These are phyloP conservation scores for Cisticola juncidis DNA, from an alignment of 2,113 vertebrate genomes.

Conservation along the genomic window DNA sequence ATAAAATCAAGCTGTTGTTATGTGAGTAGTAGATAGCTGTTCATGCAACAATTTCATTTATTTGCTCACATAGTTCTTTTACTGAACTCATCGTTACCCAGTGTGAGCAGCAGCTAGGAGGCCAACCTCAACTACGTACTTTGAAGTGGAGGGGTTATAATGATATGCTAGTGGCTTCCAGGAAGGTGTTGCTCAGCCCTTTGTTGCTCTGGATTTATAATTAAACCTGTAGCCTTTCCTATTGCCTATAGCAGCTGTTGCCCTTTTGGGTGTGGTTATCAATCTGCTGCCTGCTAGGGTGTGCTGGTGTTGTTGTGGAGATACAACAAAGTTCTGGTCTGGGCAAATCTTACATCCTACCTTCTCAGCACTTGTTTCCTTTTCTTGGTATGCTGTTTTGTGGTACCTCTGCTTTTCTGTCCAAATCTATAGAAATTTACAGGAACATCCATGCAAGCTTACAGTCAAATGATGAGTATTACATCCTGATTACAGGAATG, in stretches of 20 bases:
- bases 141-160: background rate
- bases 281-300: background rate
- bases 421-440: background rate
- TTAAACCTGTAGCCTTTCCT: background rate
- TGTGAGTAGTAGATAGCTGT: background rate
- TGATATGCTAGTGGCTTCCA: background rate
- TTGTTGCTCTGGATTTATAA: background rate
- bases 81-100: background rate
- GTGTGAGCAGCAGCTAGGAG: background rate
- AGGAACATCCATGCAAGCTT: background rate
- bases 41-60: background rate
- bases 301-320: background rate
- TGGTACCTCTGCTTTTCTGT: background rate
- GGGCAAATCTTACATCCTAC: background rate
- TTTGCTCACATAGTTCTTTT: background rate
- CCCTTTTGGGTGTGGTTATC: background rate
- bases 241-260: background rate
- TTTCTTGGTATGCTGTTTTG: background rate
- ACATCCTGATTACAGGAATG: rapidly evolving
- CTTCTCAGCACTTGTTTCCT: background rate
- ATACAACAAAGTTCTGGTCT: background rate
- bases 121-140: background rate
- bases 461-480: background rate
- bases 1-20: background rate
- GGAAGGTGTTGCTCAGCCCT: background rate